phyloP scores from a whole-genome alignment of 2,113 vertebrate species.

The Eulacestoma nigropectus region DNA sequence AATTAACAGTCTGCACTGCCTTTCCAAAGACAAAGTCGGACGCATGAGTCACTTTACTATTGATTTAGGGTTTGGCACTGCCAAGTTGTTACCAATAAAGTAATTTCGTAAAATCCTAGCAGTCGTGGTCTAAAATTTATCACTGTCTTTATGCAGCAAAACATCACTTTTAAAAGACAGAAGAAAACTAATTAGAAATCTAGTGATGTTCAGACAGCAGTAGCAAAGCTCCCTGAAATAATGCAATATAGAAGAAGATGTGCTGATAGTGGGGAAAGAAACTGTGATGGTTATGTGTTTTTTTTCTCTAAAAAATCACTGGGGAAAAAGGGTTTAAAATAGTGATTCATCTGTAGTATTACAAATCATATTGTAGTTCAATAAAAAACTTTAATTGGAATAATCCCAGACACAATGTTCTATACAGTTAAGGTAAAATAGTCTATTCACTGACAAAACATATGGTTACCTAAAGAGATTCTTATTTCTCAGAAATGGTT shows the following conservation, averaged over 20 bases:
- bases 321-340: background rate
- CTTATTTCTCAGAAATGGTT: background rate
- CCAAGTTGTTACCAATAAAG: slow-evolving; percentile 34
- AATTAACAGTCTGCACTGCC: background rate
- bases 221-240: background rate
- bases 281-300: background rate
- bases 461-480: background rate
- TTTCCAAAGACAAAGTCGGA: slow-evolving; percentile 2
- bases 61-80: slow-evolving; percentile 20
- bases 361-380: background rate
- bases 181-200: slow-evolving; percentile 39
- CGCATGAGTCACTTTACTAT: slow-evolving; percentile 31
- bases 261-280: background rate
- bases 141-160: slow-evolving; percentile 18
- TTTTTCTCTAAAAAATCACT: background rate
- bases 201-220: background rate
- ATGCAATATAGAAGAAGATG: background rate
- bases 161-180: background rate
- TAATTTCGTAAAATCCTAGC: slow-evolving; percentile 24
- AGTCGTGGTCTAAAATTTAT: slow-evolving; percentile 28
- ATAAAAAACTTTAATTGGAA: background rate
- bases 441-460: background rate
- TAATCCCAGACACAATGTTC: background rate
- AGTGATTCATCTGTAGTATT: background rate
- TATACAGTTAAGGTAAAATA: background rate